Evolutionary conservation across 2,888 invertebrate genomes (phyloP).

Genomic region (Mythimna pallens): DNA sequence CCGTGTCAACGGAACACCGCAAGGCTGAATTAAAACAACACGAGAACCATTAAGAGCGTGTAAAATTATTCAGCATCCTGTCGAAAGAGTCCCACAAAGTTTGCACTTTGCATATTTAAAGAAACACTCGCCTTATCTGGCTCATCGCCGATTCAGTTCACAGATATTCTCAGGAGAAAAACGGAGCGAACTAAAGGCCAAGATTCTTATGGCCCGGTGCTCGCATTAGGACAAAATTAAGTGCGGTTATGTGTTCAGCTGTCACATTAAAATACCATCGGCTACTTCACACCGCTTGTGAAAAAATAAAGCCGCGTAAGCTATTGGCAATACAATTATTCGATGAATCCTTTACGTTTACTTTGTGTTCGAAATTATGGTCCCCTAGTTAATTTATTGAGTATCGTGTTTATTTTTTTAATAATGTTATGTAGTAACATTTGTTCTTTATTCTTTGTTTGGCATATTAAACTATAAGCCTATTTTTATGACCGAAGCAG

Average conservation of each 20-base stretch:
- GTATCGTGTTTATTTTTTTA: conserved; percentile 43
- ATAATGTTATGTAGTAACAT: conserved; percentile 46
- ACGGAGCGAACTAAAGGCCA: conserved; percentile 77
- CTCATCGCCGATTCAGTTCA: conserved; percentile 86
- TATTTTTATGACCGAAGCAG: conserved; percentile 41
- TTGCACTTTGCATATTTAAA: conserved; percentile 90
- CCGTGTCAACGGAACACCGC: conserved; percentile 78
- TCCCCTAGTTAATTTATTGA: conserved; percentile 74
- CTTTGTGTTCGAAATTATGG: conserved; percentile 73
- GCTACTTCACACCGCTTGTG: conserved; percentile 81
- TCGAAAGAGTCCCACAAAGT: conserved; percentile 86
- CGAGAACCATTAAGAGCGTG: conserved; percentile 87
- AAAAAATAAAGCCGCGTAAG: conserved; percentile 80
- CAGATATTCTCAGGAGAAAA: conserved; percentile 85
- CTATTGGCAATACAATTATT: conserved; percentile 85
- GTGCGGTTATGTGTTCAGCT: conserved; percentile 88
- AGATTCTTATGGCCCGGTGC: conserved; percentile 81
- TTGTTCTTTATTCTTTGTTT: conserved; percentile 41
- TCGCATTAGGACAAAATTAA: conserved; percentile 90
- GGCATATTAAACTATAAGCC: conserved; percentile 17
- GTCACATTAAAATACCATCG: conserved; percentile 89
- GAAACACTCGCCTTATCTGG: conserved; percentile 88
- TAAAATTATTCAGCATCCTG: conserved; percentile 89
- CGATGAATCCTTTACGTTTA: conserved; percentile 78
- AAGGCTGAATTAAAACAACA: conserved; percentile 85